These are phyloP conservation scores for Cantharis flavilabris DNA, from an alignment of 2,888 invertebrate genomes.

Conservation along the genomic window DNA sequence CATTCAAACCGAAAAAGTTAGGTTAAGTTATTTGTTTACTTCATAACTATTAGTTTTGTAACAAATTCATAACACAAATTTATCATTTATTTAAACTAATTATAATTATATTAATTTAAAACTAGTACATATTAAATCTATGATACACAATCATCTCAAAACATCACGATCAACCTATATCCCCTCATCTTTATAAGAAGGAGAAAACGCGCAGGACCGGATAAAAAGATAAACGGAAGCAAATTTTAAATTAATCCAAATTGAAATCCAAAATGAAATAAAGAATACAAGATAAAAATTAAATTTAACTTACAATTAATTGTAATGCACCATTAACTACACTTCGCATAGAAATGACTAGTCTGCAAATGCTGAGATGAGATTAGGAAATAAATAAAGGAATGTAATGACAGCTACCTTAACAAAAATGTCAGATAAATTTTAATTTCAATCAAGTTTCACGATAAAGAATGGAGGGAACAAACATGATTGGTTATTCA, in stretches of 20 bases:
- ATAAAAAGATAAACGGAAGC: neutral
- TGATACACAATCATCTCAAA: neutral
- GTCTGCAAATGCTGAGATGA: neutral
- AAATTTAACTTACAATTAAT: neutral
- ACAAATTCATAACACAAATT: neutral
- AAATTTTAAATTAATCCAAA: neutral
- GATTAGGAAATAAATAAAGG: neutral
- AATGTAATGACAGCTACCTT: neutral
- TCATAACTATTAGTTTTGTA: neutral
- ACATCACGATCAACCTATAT: neutral
- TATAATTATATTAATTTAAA: neutral
- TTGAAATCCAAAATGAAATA: neutral
- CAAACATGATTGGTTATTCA: neutral
- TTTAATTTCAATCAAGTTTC: neutral
- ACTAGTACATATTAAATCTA: neutral
- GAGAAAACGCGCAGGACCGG: neutral
- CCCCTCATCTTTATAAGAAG: neutral
- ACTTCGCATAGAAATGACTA: neutral
- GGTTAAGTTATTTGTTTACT: constrained; percentile 3
- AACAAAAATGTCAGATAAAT: neutral
- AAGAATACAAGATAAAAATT: neutral
- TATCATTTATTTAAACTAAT: neutral
- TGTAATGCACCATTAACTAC: neutral
- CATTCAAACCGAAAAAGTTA: neutral
- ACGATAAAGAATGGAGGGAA: neutral